Evolutionary conservation across 2,113 vertebrate species (phyloP).

Genomic region (Plestiodon gilberti): DNA sequence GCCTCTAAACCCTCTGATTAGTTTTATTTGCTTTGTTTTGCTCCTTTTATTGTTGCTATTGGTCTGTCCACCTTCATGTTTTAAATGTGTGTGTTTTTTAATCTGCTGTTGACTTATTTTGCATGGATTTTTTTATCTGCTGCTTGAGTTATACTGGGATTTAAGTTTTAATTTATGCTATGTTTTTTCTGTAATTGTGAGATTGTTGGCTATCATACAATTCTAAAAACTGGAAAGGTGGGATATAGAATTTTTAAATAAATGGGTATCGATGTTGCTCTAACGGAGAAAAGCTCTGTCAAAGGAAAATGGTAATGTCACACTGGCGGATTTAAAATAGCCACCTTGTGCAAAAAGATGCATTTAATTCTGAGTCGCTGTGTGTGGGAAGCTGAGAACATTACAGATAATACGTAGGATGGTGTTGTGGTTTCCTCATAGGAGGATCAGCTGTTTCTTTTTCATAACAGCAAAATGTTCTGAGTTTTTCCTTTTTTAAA

Average conservation of each 20-base stretch:
- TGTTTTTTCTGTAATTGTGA: too few species aligned
- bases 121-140: too few species aligned
- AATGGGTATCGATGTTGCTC: rapidly evolving
- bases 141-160: too few species aligned
- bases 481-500: constrained; percentile 1
- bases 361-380: constrained; percentile 73
- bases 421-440: constrained; percentile 75
- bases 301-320: constrained; percentile 64
- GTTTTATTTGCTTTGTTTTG: too few species aligned
- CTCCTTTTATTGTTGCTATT: too few species aligned
- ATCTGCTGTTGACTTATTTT: too few species aligned
- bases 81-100: too few species aligned
- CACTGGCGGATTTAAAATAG: constrained; percentile 74
- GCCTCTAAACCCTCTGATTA: too few species aligned
- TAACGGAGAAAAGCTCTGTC: constrained; percentile 27
- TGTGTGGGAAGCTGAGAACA: constrained; percentile 67
- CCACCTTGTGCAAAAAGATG: constrained; percentile 67
- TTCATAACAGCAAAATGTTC: constrained; percentile 57
- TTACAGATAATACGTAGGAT: constrained; percentile 71
- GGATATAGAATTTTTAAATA: background rate
- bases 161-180: too few species aligned
- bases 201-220: too few species aligned
- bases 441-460: constrained; percentile 73
- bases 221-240: too few species aligned
- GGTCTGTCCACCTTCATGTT: too few species aligned